These are phyloP conservation scores for Acrocephalus arundinaceus DNA, from an alignment of 2,113 vertebrate species.

Conservation along the genomic window DNA sequence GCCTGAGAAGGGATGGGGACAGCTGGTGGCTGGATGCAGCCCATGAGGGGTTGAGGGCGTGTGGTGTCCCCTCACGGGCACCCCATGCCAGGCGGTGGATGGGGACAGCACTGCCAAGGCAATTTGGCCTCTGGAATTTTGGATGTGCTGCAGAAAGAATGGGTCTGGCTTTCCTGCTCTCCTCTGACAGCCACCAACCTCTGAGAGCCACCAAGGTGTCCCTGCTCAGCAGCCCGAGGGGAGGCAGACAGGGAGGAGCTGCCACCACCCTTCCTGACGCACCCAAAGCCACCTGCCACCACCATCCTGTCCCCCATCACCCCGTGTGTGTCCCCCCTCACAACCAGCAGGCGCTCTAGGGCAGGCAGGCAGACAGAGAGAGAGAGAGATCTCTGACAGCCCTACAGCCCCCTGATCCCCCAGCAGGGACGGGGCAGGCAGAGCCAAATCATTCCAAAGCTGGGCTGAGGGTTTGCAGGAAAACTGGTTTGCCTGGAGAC, in stretches of 20 bases:
- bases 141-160: neutral
- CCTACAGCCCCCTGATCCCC: neutral
- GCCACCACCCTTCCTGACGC: neutral
- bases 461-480: neutral
- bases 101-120: neutral
- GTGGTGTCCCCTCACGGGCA: fast-evolving
- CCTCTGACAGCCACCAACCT: neutral
- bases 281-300: neutral
- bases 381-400: neutral
- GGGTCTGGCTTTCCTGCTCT: neutral
- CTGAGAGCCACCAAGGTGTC: neutral
- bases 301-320: neutral
- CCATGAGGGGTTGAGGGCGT: fast-evolving
- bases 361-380: neutral
- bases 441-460: neutral
- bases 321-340: neutral
- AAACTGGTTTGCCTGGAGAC: neutral
- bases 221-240: neutral
- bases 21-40: neutral
- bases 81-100: too few species aligned
- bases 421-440: neutral
- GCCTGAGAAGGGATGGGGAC: too few species aligned
- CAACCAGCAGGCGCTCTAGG: neutral
- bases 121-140: neutral
- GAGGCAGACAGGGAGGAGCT: neutral